phyloP scores from a whole-genome alignment of 2,888 invertebrate species.

The Trissolcus brochymenae region DNA sequence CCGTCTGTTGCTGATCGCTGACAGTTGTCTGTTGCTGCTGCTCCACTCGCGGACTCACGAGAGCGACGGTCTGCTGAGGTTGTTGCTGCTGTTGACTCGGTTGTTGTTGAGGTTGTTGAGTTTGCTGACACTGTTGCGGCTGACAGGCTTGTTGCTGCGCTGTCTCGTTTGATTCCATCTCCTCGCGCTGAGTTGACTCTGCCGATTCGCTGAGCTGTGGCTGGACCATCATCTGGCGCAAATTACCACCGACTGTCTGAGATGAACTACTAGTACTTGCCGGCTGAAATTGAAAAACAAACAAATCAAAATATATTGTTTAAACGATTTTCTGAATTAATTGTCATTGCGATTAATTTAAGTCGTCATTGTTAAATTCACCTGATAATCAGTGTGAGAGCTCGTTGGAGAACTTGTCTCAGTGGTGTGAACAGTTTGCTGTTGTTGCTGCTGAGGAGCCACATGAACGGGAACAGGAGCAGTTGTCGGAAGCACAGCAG shows the following conservation, averaged over 20 bases:
- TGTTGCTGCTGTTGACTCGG: conserved; percentile 65
- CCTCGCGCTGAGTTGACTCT: conserved; percentile 79
- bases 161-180: conserved; percentile 77
- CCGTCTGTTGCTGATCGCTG: conserved; percentile 74
- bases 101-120: conserved; percentile 61
- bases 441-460: conserved; percentile 77
- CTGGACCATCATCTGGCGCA: conserved; percentile 83
- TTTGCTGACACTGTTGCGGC: conserved; percentile 62
- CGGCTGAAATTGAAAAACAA: conserved; percentile 73
- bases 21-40: conserved; percentile 67
- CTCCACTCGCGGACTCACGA: conserved; percentile 69
- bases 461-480: conserved; percentile 77
- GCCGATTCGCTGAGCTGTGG: conserved; percentile 78
- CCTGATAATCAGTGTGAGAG: conserved; percentile 88
- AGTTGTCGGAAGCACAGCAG: conserved; percentile 88
- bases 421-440: conserved; percentile 77
- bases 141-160: conserved; percentile 60
- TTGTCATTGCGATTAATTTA: background rate
- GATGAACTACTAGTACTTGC: conserved; percentile 84
- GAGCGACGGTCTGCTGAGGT: conserved; percentile 73
- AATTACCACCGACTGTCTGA: conserved; percentile 78
- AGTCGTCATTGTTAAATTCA: background rate
- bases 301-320: background rate
- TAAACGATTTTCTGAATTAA: background rate
- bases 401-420: conserved; percentile 84